A percentile compares a stretch with the other conserved stretches of the same genome.
phyloP scores from a whole-genome alignment of 2,113 vertebrate species.

The Cyanoliseus patagonus region DNA sequence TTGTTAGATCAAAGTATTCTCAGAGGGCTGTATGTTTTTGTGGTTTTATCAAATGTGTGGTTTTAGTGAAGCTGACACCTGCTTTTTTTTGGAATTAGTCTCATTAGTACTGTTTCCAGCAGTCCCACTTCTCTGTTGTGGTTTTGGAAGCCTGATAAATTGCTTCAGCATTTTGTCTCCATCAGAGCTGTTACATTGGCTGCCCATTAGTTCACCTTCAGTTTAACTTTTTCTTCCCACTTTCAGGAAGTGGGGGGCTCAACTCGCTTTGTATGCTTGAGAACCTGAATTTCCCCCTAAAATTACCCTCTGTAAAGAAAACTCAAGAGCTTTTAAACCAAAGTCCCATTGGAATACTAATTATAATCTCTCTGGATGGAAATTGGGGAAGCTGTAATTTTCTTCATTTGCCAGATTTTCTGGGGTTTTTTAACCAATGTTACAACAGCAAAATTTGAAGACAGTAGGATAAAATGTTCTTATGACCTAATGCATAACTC shows the following conservation, averaged over 20 bases:
- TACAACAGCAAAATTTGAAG: neutral
- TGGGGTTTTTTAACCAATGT: rapidly evolving
- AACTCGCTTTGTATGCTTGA: neutral
- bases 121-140: neutral
- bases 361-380: neutral
- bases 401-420: neutral
- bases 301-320: neutral
- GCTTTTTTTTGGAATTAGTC: neutral
- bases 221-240: neutral
- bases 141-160: neutral
- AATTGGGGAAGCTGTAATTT: neutral
- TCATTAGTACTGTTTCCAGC: neutral
- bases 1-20: slow-evolving; percentile 34
- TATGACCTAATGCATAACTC: neutral
- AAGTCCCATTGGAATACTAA: neutral
- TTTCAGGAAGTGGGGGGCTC: neutral
- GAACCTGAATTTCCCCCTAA: neutral
- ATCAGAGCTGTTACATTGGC: neutral
- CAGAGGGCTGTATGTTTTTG: neutral
- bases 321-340: neutral
- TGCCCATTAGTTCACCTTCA: neutral
- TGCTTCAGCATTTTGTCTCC: neutral
- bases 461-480: neutral
- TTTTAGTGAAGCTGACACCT: neutral
- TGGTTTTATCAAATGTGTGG: neutral